phyloP scores from a whole-genome alignment of 2,888 invertebrate species.

The Onthophagus sagittarius region DNA sequence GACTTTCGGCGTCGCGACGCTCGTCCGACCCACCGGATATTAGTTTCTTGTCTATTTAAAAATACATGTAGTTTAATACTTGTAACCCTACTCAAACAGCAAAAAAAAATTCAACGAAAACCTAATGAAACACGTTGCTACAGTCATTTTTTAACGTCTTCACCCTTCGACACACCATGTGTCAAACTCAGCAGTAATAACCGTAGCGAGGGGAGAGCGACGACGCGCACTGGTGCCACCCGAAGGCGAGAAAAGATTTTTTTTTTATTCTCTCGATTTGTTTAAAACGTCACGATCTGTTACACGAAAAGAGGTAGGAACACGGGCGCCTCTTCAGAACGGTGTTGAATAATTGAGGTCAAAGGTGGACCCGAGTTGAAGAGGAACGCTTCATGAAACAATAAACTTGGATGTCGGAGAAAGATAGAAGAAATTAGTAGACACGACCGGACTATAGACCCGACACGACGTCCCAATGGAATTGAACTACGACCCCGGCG shows the following conservation, averaged over 20 bases:
- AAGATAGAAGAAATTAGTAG: conserved; percentile 9
- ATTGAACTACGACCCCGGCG: conserved; percentile 4
- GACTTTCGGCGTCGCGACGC: conserved; percentile 1
- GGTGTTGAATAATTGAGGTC: conserved; percentile 42
- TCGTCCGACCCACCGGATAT: not conserved
- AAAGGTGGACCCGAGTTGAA: conserved; percentile 32
- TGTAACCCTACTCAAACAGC: not conserved
- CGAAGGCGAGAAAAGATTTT: conserved; percentile 14
- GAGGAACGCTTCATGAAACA: conserved; percentile 1
- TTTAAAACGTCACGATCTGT: not conserved
- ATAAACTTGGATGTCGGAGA: conserved; percentile 4
- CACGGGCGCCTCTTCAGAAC: conserved; percentile 16
- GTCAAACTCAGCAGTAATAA: conserved; percentile 48
- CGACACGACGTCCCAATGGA: not conserved
- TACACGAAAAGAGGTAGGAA: not conserved
- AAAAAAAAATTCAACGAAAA: not conserved
- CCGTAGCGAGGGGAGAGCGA: conserved; percentile 41
- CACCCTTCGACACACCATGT: conserved; percentile 46
- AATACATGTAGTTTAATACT: not conserved
- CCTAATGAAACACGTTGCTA: conserved; percentile 40
- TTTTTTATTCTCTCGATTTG: not conserved
- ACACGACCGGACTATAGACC: conserved; percentile 3
- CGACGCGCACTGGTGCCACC: conserved; percentile 35
- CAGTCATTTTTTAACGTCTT: conserved; percentile 45
- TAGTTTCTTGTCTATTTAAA: not conserved